phyloP scores from a whole-genome alignment of 2,888 invertebrate species.

The Thereva unica region DNA sequence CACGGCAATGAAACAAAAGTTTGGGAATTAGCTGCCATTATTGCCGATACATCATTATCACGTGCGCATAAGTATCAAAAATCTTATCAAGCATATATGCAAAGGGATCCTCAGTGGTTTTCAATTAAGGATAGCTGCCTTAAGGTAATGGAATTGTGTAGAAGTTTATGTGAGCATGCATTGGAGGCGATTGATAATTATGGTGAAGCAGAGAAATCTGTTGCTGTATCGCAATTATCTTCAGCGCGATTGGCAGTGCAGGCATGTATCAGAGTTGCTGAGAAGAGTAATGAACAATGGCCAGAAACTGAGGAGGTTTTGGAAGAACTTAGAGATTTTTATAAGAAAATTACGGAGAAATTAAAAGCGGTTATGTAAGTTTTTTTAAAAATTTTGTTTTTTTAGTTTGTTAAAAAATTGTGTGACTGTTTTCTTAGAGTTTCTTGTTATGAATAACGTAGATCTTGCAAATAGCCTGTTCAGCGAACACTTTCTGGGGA shows the following conservation, averaged over 20 bases:
- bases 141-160: conserved; percentile 66
- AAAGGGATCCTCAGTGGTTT: conserved; percentile 63
- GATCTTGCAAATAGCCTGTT: background rate
- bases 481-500: no score
- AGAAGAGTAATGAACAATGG: conserved; percentile 59
- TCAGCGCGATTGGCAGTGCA: conserved; percentile 65
- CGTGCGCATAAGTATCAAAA: conserved; percentile 75
- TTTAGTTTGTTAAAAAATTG: background rate
- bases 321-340: conserved; percentile 51
- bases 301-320: conserved; percentile 56
- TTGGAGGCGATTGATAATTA: conserved; percentile 61
- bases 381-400: background rate
- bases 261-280: conserved; percentile 61
- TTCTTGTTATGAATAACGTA: background rate
- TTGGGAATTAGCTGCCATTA: conserved; percentile 81
- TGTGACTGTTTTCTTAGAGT: background rate
- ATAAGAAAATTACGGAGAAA: conserved; percentile 41
- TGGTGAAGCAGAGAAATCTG: conserved; percentile 60
- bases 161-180: conserved; percentile 64
- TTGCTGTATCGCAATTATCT: conserved; percentile 63
- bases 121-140: conserved; percentile 64
- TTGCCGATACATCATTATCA: conserved; percentile 64
- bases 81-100: conserved; percentile 75
- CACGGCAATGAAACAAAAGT: conserved; percentile 71
- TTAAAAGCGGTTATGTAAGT: conserved; percentile 49